Evolutionary conservation across 2,113 vertebrate species (phyloP).

Genomic region (Ptilorrhoa leucosticta): DNA sequence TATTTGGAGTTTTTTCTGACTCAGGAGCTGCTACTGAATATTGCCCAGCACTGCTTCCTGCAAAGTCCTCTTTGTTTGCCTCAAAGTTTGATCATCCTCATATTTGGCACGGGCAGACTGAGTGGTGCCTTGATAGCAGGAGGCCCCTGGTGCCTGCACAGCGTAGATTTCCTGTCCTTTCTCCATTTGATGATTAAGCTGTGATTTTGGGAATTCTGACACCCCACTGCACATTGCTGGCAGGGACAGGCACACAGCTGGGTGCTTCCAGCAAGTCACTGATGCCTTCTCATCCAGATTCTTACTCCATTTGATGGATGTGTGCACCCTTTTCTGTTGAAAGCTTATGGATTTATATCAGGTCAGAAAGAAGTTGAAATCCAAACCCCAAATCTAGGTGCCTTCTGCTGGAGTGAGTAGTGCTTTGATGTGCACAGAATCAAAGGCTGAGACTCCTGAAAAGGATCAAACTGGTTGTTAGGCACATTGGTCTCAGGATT

Average conservation of each 20-base stretch:
- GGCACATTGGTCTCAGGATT: background rate
- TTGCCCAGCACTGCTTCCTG: background rate
- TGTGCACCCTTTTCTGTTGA: background rate
- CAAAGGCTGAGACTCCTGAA: background rate
- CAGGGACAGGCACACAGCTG: background rate
- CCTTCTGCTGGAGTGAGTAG: background rate
- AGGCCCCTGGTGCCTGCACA: background rate
- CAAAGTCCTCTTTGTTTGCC: background rate
- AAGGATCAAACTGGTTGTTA: background rate
- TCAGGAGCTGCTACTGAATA: background rate
- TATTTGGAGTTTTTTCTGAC: background rate
- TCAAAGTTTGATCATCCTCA: background rate
- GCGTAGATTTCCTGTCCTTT: background rate
- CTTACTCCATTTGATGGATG: background rate
- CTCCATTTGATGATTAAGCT: background rate
- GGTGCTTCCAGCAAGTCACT: background rate
- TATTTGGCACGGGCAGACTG: background rate
- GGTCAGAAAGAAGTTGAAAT: background rate
- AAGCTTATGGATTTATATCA: background rate
- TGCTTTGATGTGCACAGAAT: background rate
- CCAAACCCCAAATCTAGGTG: background rate
- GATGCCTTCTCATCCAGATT: background rate
- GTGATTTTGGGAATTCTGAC: background rate
- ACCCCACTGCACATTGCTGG: background rate
- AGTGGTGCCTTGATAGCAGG: background rate